These are phyloP conservation scores for Phallusia fumigata DNA, from an alignment of 23 tunicate species.

Conservation along the genomic window DNA sequence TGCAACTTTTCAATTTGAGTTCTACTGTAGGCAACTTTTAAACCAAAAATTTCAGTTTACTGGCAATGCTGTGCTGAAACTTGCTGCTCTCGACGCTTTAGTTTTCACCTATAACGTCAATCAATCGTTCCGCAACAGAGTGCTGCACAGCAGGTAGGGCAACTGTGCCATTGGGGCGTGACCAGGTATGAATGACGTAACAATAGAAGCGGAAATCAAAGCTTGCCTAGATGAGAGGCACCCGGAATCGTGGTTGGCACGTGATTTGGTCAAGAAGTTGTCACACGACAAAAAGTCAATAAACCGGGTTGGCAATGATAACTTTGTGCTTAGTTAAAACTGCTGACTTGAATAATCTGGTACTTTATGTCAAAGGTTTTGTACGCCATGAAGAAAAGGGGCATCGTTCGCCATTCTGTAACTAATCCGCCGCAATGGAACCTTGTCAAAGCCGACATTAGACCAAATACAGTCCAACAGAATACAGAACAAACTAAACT, in stretches of 20 bases:
- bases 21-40: too few species aligned
- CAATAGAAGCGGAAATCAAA: neutral
- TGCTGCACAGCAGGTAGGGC: too few species aligned
- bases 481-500: too few species aligned
- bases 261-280: neutral
- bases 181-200: neutral
- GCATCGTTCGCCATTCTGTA: neutral
- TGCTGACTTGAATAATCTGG: neutral
- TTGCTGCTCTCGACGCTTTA: too few species aligned
- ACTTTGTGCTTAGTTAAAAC: too few species aligned
- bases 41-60: too few species aligned
- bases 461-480: too few species aligned
- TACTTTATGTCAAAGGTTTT: neutral
- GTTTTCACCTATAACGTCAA: too few species aligned
- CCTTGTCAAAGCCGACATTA: neutral
- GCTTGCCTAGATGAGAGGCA: neutral
- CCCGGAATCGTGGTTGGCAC: neutral
- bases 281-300: neutral
- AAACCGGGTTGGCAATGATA: neutral
- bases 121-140: too few species aligned
- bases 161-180: neutral
- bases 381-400: neutral
- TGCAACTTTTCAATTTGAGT: too few species aligned
- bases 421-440: neutral
- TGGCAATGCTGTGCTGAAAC: too few species aligned